A percentile compares a stretch with the other conserved stretches of the same genome.
Evolutionary conservation across 1,140 invertebrate genomes (phyloP).

Genomic region (Atta colombica): DNA sequence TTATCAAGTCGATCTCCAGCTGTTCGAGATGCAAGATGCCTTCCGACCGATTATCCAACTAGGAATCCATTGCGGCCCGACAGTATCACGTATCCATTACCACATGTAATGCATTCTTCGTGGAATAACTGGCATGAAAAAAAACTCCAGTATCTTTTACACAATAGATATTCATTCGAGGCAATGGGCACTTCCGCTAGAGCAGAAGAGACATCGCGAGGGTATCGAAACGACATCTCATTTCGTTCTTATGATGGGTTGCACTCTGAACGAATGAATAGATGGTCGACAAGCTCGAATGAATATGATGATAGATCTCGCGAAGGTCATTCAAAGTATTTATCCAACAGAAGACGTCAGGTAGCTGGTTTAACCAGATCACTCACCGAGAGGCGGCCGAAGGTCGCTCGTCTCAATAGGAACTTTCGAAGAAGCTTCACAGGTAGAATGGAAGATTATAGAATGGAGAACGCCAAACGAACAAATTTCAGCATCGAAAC

Average conservation of each 20-base stretch:
- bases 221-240: slow-evolving; percentile 49
- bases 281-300: background rate
- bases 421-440: slow-evolving; percentile 78
- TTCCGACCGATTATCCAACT: slow-evolving; percentile 1
- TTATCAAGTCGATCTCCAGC: slow-evolving; percentile 85
- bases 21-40: slow-evolving; percentile 49
- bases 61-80: slow-evolving; percentile 7
- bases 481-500: slow-evolving; percentile 84
- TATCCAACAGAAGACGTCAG: slow-evolving; percentile 19
- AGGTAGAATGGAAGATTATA: slow-evolving; percentile 73
- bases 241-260: slow-evolving; percentile 72
- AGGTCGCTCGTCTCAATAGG: slow-evolving; percentile 66
- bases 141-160: slow-evolving; percentile 9
- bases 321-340: background rate
- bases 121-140: slow-evolving; percentile 1
- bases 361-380: slow-evolving; percentile 77
- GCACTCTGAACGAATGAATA: background rate
- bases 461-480: slow-evolving; percentile 71
- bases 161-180: background rate
- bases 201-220: background rate
- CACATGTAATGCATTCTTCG: background rate
- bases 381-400: slow-evolving; percentile 78
- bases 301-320: background rate
- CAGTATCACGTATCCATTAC: background rate
- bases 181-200: background rate